Evolutionary conservation across 2,113 vertebrate genomes (phyloP).

Genomic region (Ochotona curzoniae): DNA sequence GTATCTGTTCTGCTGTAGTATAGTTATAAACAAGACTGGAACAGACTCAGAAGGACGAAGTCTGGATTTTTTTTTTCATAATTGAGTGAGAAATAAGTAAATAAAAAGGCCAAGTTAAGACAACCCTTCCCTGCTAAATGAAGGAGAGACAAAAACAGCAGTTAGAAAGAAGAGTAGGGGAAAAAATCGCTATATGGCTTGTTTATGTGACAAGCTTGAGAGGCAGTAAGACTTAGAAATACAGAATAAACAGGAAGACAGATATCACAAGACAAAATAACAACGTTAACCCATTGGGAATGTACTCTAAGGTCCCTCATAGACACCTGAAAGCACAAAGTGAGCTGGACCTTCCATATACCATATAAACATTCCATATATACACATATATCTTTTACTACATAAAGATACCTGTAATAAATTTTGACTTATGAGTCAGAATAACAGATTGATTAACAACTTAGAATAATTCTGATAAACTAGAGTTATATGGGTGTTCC

Average conservation of each 20-base stretch:
- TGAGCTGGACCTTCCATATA: background rate
- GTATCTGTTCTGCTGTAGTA: background rate
- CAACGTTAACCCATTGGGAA: background rate
- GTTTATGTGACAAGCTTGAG: conserved; percentile 6
- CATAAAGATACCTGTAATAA: background rate
- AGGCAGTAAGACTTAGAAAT: background rate
- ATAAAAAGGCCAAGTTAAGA: background rate
- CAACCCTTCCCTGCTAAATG: background rate
- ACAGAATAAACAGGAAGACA: background rate
- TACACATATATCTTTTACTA: background rate
- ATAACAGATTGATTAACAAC: background rate
- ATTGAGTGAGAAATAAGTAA: background rate
- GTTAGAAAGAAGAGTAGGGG: background rate
- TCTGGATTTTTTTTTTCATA: background rate
- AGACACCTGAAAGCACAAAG: background rate
- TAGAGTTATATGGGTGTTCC: background rate
- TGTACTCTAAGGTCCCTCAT: background rate
- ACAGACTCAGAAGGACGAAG: background rate
- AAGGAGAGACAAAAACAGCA: background rate
- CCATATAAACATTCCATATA: no score
- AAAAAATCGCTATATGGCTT: background rate
- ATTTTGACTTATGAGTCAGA: background rate
- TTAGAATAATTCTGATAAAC: background rate
- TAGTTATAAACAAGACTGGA: background rate
- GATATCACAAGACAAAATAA: background rate